These are phyloP conservation scores for Shargacucullia verbasci DNA, from an alignment of 2,888 invertebrate genomes.

Conservation along the genomic window DNA sequence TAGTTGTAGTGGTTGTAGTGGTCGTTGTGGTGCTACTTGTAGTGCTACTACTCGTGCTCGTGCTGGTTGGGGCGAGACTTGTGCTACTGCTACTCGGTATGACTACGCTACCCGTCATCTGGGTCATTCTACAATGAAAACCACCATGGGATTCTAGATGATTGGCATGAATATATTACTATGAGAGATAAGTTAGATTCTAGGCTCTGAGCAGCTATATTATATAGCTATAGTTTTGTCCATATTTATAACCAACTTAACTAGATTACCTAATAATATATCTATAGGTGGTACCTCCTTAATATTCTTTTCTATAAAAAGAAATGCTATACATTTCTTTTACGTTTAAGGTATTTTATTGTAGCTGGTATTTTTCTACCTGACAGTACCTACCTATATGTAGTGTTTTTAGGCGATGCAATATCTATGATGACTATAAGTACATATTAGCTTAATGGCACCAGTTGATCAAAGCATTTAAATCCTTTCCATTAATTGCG, in stretches of 20 bases:
- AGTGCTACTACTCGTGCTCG: constrained; percentile 77
- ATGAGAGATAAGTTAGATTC: no score
- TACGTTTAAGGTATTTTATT: no score
- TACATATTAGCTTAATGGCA: constrained; percentile 2
- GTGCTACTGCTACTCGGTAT: constrained; percentile 72
- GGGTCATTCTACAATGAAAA: constrained; percentile 73
- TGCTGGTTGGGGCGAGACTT: constrained; percentile 72
- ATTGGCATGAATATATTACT: constrained; percentile 6
- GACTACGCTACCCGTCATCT: constrained; percentile 69
- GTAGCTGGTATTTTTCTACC: no score
- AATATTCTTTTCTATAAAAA: no score
- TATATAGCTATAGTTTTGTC: no score
- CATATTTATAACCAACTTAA: no score
- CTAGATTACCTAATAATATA: no score
- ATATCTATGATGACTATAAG: not conserved
- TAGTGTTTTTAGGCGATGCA: no score
- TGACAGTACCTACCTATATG: no score
- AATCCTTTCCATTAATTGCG: constrained; percentile 6
- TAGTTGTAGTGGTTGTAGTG: constrained; percentile 77
- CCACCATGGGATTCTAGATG: constrained; percentile 46
- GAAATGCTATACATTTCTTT: no score
- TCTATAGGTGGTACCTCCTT: no score
- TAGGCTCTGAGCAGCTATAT: no score
- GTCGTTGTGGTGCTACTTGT: constrained; percentile 73
- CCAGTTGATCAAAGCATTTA: constrained; percentile 12